These are phyloP conservation scores for Ochropleura plecta DNA, from an alignment of 2,888 invertebrate genomes.

Conservation along the genomic window DNA sequence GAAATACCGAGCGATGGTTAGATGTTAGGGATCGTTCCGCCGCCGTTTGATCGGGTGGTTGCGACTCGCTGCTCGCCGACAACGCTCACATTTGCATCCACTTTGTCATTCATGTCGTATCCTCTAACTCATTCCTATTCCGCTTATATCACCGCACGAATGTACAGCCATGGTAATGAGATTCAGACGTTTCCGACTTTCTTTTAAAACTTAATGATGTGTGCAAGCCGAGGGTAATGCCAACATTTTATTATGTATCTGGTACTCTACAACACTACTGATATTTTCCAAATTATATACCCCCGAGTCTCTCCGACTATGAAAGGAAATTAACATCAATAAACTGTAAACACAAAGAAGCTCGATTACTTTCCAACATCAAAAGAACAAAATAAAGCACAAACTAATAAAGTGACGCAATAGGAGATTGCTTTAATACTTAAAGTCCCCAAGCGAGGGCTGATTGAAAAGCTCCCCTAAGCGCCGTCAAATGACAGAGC, in stretches of 20 bases:
- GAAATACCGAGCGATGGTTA: constrained; percentile 43
- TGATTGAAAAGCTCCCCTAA: constrained; percentile 87
- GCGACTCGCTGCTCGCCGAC: constrained; percentile 79
- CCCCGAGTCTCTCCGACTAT: constrained; percentile 30
- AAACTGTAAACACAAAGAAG: constrained; percentile 76
- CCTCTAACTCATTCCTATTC: constrained; percentile 85
- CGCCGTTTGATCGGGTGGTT: constrained; percentile 77
- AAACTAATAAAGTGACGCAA: constrained; percentile 89
- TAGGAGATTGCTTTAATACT: constrained; percentile 88
- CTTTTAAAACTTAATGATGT: constrained; percentile 79
- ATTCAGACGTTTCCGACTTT: constrained; percentile 82
- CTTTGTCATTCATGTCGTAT: constrained; percentile 88
- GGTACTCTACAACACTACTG: constrained; percentile 18
- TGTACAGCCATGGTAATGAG: constrained; percentile 84
- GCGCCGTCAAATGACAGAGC: constrained; percentile 82
- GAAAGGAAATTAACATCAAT: constrained; percentile 68
- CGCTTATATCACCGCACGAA: constrained; percentile 78
- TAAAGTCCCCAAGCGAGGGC: constrained; percentile 85
- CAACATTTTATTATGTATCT: constrained; percentile 59
- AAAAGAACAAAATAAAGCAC: constrained; percentile 86
- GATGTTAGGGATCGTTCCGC: constrained; percentile 58
- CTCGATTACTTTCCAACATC: constrained; percentile 85
- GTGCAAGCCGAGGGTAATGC: constrained; percentile 66
- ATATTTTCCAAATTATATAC: constrained; percentile 59
- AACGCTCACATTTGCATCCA: constrained; percentile 88